A percentile compares a stretch with the other conserved stretches of the same genome.
phyloP scores from a whole-genome alignment of 1,140 invertebrate genomes.

The Venturia canescens region DNA sequence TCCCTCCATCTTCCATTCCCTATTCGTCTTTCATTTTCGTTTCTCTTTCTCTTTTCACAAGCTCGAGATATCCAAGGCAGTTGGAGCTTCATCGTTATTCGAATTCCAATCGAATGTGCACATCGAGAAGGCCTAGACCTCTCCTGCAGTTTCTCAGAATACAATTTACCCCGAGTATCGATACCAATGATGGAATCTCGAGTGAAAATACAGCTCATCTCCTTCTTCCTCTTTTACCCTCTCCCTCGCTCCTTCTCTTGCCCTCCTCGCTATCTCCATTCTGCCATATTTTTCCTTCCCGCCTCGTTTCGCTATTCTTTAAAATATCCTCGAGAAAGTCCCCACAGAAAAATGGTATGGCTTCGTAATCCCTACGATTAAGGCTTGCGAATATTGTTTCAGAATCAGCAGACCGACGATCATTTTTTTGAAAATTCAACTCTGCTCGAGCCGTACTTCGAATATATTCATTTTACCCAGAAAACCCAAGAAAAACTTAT shows the following conservation, averaged over 20 bases:
- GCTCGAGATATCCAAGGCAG: conserved; percentile 33
- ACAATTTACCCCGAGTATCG: conserved; percentile 27
- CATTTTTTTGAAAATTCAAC: too few relatives aligned
- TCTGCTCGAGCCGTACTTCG: too few relatives aligned
- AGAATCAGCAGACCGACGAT: too few relatives aligned
- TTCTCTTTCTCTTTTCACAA: conserved; percentile 1
- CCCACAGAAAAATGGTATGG: too few relatives aligned
- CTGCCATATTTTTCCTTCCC: too few relatives aligned
- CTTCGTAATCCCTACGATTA: too few relatives aligned
- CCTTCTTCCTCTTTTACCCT: not conserved
- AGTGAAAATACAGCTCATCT: not conserved
- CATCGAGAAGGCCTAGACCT: conserved; percentile 9
- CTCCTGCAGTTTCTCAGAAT: conserved; percentile 31
- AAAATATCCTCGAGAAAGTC: not conserved
- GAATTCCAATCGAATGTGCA: conserved; percentile 27
- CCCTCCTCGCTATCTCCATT: too few relatives aligned
- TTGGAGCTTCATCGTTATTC: conserved; percentile 20
- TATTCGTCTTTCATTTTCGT: not conserved
- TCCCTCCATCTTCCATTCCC: not conserved
- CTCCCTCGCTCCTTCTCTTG: not conserved
- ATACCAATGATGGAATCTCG: conserved; percentile 23
- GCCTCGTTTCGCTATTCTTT: not conserved
- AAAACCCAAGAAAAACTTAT: too few relatives aligned
- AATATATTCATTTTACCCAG: too few relatives aligned
- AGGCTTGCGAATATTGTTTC: too few relatives aligned